Percentiles rank a stretch among this genome's conserved stretches.
Conservation (phyloP, 2,113 vertebrate species). For the Shinisaurus crocodilurus region DNA sequence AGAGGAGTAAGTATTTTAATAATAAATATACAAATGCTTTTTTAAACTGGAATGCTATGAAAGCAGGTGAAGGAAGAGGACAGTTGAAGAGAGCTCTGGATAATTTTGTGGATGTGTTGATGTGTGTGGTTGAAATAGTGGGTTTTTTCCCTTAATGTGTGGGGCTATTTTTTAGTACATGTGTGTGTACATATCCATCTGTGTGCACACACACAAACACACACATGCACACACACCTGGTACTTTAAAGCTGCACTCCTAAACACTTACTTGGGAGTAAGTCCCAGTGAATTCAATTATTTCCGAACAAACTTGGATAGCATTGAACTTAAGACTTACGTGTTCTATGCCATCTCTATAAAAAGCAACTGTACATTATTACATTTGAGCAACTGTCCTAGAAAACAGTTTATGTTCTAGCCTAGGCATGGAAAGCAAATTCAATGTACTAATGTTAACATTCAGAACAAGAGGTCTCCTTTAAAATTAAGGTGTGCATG, state of each 20-base stretch:
- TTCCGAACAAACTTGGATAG: not conserved
- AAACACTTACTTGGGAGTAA: not conserved
- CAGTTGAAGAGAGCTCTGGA: not conserved
- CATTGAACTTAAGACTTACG: not conserved
- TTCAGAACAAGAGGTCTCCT: constrained; percentile 31
- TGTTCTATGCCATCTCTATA: constrained; percentile 46
- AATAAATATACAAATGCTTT: constrained; percentile 76
- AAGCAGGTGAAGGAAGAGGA: constrained; percentile 51
- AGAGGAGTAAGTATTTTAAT: constrained; percentile 80
- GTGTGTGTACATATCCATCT: not conserved
- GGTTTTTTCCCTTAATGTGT: not conserved
- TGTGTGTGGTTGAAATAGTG: not conserved
- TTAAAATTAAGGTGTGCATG: constrained; percentile 66
- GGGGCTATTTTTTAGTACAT: not conserved
- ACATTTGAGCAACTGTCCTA: constrained; percentile 51
- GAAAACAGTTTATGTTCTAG: constrained; percentile 45
- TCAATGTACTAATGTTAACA: constrained; percentile 36
- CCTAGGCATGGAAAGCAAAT: constrained; percentile 42
- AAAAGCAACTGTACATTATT: constrained; percentile 41
- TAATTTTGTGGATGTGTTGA: constrained; percentile 23
- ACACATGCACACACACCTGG: not conserved
- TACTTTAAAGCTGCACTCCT: not conserved
- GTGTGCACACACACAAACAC: not conserved
- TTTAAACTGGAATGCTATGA: constrained; percentile 65
- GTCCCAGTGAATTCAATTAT: not conserved